These are phyloP conservation scores for Torymus texanus DNA, from an alignment of 2,888 invertebrate genomes.

Conservation along the genomic window DNA sequence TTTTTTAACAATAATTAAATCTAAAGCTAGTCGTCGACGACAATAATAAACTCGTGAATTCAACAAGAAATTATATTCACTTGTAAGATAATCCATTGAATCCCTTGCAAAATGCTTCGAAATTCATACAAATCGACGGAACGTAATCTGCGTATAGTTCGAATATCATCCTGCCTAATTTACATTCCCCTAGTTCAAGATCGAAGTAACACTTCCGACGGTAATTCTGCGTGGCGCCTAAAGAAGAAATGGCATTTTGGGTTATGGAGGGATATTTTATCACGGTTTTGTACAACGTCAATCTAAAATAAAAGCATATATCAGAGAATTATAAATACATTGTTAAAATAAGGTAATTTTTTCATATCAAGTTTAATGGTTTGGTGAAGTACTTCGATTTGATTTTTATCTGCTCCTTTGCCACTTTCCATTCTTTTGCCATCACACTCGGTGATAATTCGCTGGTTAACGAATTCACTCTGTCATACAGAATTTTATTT, in stretches of 20 bases:
- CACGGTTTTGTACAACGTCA: slow-evolving; percentile 41
- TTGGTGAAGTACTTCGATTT: slow-evolving; percentile 34
- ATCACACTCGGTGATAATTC: slow-evolving; percentile 50
- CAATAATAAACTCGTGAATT: background rate
- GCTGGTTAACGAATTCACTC: slow-evolving; percentile 5
- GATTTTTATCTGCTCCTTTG: slow-evolving; percentile 43
- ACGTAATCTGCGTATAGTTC: slow-evolving; percentile 71
- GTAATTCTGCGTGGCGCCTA: slow-evolving; percentile 27
- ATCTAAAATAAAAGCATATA: slow-evolving; percentile 26
- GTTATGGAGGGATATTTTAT: slow-evolving; percentile 57
- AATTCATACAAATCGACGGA: slow-evolving; percentile 72
- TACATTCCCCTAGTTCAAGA: slow-evolving; percentile 63
- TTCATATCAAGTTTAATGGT: too few species aligned
- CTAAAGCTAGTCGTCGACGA: too few species aligned
- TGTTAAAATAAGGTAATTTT: too few species aligned
- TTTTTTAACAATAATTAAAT: background rate
- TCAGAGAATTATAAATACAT: too few species aligned
- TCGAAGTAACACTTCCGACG: slow-evolving; percentile 70
- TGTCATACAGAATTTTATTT: slow-evolving; percentile 19
- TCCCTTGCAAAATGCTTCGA: slow-evolving; percentile 70
- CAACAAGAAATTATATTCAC: slow-evolving; percentile 57
- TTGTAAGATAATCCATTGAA: slow-evolving; percentile 70
- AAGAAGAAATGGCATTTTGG: slow-evolving; percentile 20
- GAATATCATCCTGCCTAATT: slow-evolving; percentile 70
- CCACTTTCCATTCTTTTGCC: slow-evolving; percentile 47